Evolutionary conservation across 2,888 invertebrate species (phyloP), one percentile per base, ranked within the genome.

Genomic region (Sarcophaga subvicina): DNA sequence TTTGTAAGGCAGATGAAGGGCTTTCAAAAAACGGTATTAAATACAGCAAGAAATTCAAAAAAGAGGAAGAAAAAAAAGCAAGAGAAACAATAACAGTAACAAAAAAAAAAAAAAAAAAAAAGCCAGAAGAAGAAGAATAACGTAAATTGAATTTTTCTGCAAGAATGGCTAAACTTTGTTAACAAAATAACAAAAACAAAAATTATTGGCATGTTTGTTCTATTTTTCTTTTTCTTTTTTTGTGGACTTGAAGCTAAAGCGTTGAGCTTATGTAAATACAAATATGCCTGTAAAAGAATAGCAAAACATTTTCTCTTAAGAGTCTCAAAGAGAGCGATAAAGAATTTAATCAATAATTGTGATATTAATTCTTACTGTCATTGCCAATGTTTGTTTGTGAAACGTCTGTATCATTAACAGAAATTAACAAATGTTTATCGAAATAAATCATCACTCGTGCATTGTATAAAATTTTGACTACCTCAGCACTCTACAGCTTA

Each of bases 151-250:
- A 45, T 62, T 73, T 73, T 73, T 45, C 37, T 62, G 62, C 60
- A 73, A 62, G 20, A 73, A 60, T 73, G 22, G 22, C 25, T 62
- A 12, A n/a, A 22, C n/a, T 14, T 37, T 66, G 20, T 22, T 22
- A 20, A 14, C 20, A 14, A 72, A 54, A 60, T 62, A 60, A 37
- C 5, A 73, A 73, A 54, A 54, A 54, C 14, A 14, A 54, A 37
- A 72, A 37, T 72, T 73, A 73, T 73, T 73, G 72, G 45, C 62
- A 73, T 73, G 37, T 37, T 37, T 37, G 10, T 37, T 37, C 10
- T 37, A 0, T 8, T 37, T 37, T 37, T 37, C 2, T 37, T 37
- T 10, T 37, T 37, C 37, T 10, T 47, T 62, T 54, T 54, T 54
- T 17, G 54, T 1, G 54, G 14, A 54, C 17, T 17, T 54, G 17